Conservation (phyloP, 2,888 invertebrate species). For the Yponomeuta malinellus region DNA sequence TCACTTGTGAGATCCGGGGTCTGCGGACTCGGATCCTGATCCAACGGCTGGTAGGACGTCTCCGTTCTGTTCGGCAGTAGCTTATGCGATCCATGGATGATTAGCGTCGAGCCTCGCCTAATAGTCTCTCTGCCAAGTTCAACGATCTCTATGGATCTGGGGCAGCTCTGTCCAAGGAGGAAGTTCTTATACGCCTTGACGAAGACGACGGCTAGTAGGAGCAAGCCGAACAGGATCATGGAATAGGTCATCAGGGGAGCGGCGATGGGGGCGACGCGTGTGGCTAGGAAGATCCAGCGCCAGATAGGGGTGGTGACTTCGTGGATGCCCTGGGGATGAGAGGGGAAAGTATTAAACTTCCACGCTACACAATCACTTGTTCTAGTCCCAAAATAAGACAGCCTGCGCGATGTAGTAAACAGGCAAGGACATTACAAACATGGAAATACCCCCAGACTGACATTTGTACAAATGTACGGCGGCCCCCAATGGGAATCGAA, state of each 20-base stretch:
- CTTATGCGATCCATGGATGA: slow-evolving; percentile 76
- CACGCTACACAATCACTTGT: too few relatives aligned
- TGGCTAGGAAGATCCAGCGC: slow-evolving; percentile 87
- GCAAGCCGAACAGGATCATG: slow-evolving; percentile 80
- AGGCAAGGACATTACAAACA: too few relatives aligned
- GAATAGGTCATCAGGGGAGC: slow-evolving; percentile 83
- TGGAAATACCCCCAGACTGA: too few relatives aligned
- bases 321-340: slow-evolving; percentile 79
- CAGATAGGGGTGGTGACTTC: slow-evolving; percentile 87
- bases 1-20: neutral
- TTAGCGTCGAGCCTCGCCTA: slow-evolving; percentile 78
- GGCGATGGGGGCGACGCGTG: slow-evolving; percentile 83
- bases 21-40: slow-evolving; percentile 16
- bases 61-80: slow-evolving; percentile 74
- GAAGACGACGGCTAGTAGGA: slow-evolving; percentile 79
- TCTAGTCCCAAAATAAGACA: too few relatives aligned
- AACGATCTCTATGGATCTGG: slow-evolving; percentile 81
- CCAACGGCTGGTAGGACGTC: slow-evolving; percentile 59
- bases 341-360: too few relatives aligned
- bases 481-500: too few relatives aligned
- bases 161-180: slow-evolving; percentile 79
- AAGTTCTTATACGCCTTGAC: slow-evolving; percentile 85
- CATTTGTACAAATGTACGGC: too few relatives aligned
- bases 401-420: too few relatives aligned
- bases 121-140: slow-evolving; percentile 83